Base-by-base conservation (phyloP, 2,113 vertebrate species). In the Noturus placidus region DNA sequence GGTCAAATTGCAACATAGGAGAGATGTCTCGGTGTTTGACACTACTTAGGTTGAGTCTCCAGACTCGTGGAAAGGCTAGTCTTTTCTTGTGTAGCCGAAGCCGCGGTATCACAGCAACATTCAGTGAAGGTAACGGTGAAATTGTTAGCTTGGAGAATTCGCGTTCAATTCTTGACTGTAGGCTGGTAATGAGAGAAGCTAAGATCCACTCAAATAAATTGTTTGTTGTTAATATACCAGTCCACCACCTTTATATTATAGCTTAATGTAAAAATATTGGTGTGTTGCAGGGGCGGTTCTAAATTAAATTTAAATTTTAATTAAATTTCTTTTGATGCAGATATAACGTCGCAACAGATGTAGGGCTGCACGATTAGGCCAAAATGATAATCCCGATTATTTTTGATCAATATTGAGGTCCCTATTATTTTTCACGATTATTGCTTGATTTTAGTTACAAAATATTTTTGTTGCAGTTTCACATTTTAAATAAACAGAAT, bases 21-120 rank as follows among this genome's bases (percentile, higher is more conserved):
- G 87, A 14, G 22, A 96, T 96, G 95, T 93, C 93, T 20, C 92
- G 93, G 1, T 94, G 91, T 54, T 90, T 95, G 1, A 42, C 86
- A 0, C 86, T 95, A 82, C 77, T 93, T 22, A 94, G 90, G 86
- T 90, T 92, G 83, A 92, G 82, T 5, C 70, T 94, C 72, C 85
- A 82, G 46, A 86, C 88, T 10, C 88, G 92, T 72, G 89, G 86
- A 30, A 86, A 85, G 74, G 13, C 78, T 0, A 89, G 90, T 27
- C 25, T 92, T 0, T 54, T 83, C 33, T 79, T 87, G 4, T 92
- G 42, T 59, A 87, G 83, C 6, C 91, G 91, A 70, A 87, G 54
- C 65, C 70, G 81, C 25, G 38, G 56, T 63, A 9, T 89, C 46
- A 63, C 87, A 54, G 87, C 84, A 15, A 38, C 88, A 4, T 67